Conservation (phyloP, 2,888 invertebrate genomes). For the Adelognathus sp. region DNA sequence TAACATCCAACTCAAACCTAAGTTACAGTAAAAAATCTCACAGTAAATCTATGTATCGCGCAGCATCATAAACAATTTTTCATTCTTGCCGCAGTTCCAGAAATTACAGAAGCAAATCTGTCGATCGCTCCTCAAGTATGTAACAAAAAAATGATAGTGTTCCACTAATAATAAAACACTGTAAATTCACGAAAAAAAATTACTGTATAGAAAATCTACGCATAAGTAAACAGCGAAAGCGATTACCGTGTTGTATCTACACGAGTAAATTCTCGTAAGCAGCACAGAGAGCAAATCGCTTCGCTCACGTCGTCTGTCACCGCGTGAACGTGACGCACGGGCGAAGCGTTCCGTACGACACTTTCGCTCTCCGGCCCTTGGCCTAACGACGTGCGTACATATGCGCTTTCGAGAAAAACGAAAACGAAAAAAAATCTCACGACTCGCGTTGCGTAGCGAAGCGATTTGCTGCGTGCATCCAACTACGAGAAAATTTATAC, state of each 20-base stretch:
- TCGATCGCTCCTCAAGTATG: too few species aligned
- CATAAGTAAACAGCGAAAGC: constrained; percentile 25
- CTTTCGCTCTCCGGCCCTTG: constrained; percentile 30
- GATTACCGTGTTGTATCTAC: too few species aligned
- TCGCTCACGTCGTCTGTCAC: constrained; percentile 47
- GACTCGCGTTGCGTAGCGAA: background rate
- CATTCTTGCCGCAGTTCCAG: too few species aligned
- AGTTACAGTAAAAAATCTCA: too few species aligned
- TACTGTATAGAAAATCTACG: background rate
- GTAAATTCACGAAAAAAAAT: too few species aligned
- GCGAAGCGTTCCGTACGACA: constrained; percentile 36
- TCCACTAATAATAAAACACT: too few species aligned
- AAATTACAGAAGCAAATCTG: too few species aligned
- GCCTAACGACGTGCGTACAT: background rate
- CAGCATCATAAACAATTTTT: too few species aligned
- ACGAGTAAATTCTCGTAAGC: background rate
- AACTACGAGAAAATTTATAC: background rate
- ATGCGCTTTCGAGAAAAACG: background rate
- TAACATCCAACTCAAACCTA: too few species aligned
- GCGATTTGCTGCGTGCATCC: background rate
- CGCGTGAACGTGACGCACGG: constrained; percentile 49
- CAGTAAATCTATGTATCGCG: too few species aligned
- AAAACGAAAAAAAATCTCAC: background rate
- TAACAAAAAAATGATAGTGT: too few species aligned
- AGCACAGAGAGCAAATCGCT: constrained; percentile 30